Base-by-base conservation (phyloP, 1,140 invertebrate species). In the Lethrus apterus region DNA sequence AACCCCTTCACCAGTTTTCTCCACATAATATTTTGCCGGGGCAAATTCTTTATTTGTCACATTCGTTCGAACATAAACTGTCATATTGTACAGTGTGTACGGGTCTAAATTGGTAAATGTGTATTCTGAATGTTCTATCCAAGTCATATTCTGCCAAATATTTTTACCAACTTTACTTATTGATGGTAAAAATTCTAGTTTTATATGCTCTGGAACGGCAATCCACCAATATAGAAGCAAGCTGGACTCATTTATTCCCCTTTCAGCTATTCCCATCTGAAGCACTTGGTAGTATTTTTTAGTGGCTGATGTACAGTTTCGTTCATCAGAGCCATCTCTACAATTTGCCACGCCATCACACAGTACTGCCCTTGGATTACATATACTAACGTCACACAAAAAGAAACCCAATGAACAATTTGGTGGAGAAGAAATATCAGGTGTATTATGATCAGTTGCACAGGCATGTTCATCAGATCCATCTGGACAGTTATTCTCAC, bases 51-150 rank as follows among this genome's bases (percentile, higher is more conserved):
- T 54, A 26, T 60, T 63, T 10, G 67, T 64, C 0, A 60, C 66
- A 48, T 68, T 67, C 4, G 77, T 55, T 35, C 74, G 68, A 0
- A 84, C 80, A 58, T 82, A 89, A 4, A 90, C 80, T 0, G 84
- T 88, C 32, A 89, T 67, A 54, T 88, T 86, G 58, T 90, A 90
- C 1, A 67, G 62, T 0, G 85, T 88, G 52, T 70, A 85, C 0
- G 88, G 79, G 46, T 75, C 67, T 2, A 90, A 66, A 44, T 76
- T 64, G 0, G 65, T 75, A 56, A 90, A 86, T 41, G 68, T 71
- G 58, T 73, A 77, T 13, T 68, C 63, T 2, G 59, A 69, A 2
- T 68, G 63, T 4, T 71, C 63, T 29, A 67, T 75, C 81, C 78
- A 82, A 3, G 58, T 71, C 11, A 66, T 60, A 56, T 82, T 81